phyloP scores from a whole-genome alignment of 2,888 invertebrate species.

The Rhingia rostrata region DNA sequence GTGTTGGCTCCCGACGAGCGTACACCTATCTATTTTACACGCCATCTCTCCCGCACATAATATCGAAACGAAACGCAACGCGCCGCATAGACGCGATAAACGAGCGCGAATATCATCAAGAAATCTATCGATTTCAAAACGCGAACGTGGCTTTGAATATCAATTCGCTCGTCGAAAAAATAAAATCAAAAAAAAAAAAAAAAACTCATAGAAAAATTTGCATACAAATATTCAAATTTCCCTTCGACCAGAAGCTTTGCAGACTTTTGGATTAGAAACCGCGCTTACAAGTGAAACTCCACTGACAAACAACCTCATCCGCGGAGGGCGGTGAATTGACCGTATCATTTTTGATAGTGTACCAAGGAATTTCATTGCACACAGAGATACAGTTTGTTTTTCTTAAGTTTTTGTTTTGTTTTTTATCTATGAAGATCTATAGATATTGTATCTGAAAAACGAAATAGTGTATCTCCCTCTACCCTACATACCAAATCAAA shows the following conservation, averaged over 20 bases:
- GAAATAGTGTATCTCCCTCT: constrained; percentile 44
- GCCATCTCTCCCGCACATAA: constrained; percentile 47
- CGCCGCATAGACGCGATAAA: constrained; percentile 57
- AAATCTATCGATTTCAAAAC: constrained; percentile 28
- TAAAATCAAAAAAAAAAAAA: constrained; percentile 9
- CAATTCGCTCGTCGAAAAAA: constrained; percentile 4
- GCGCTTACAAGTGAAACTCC: constrained; percentile 18
- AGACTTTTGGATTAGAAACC: background rate
- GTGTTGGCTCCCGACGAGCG: constrained; percentile 68
- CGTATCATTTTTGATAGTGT: constrained; percentile 66
- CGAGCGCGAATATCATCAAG: constrained; percentile 47
- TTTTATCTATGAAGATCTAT: constrained; percentile 44
- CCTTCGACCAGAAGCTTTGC: background rate
- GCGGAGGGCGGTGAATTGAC: constrained; percentile 12
- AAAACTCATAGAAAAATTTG: constrained; percentile 19
- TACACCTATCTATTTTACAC: constrained; percentile 31
- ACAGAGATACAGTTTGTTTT: constrained; percentile 38
- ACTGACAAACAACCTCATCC: background rate
- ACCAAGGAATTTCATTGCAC: constrained; percentile 57
- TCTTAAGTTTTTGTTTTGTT: constrained; percentile 26
- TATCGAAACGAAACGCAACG: constrained; percentile 39
- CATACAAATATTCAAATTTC: constrained; percentile 30
- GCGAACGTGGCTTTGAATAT: constrained; percentile 62
- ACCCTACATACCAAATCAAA: constrained; percentile 46
- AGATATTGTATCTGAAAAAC: constrained; percentile 63